These are phyloP conservation scores for Octonoba sinensis DNA, from an alignment of 2,888 invertebrate genomes.

Conservation along the genomic window DNA sequence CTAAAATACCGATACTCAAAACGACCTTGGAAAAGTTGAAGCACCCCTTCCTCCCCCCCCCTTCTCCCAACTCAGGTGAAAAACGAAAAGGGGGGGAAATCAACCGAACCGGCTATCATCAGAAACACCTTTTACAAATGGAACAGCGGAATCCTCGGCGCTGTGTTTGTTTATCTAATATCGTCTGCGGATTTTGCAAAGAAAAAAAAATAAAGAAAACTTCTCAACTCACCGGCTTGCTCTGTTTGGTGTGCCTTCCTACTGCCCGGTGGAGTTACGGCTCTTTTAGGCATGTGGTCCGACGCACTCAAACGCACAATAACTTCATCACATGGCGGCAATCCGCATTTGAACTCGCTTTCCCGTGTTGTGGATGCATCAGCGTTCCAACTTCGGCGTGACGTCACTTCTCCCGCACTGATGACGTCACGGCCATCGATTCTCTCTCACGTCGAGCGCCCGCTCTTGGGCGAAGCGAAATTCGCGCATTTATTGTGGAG, in stretches of 20 bases:
- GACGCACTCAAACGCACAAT: neutral
- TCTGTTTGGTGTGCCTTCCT: slow-evolving; percentile 34
- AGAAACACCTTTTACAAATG: too few species aligned
- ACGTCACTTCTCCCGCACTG: slow-evolving; percentile 54
- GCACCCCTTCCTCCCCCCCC: neutral
- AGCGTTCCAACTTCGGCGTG: slow-evolving; percentile 15
- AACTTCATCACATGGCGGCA: slow-evolving; percentile 2
- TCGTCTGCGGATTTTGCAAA: neutral
- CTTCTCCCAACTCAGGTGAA: neutral
- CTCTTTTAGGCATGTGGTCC: slow-evolving; percentile 40
- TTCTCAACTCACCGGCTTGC: slow-evolving; percentile 21
- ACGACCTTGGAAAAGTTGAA: slow-evolving; percentile 15
- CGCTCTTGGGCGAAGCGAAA: too few species aligned
- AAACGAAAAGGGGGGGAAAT: neutral
- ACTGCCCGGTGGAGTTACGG: slow-evolving; percentile 32
- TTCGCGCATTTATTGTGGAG: too few species aligned
- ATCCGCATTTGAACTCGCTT: slow-evolving; percentile 13
- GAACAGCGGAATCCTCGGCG: neutral
- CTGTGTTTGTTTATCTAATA: slow-evolving; percentile 22
- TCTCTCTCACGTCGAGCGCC: neutral
- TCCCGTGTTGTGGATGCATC: neutral
- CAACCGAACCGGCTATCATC: too few species aligned
- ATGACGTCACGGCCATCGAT: slow-evolving; percentile 56
- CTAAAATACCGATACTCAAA: neutral
- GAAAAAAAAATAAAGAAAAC: neutral